These are phyloP conservation scores for Latrodectus geometricus DNA, from an alignment of 1,140 invertebrate species.

Conservation along the genomic window DNA sequence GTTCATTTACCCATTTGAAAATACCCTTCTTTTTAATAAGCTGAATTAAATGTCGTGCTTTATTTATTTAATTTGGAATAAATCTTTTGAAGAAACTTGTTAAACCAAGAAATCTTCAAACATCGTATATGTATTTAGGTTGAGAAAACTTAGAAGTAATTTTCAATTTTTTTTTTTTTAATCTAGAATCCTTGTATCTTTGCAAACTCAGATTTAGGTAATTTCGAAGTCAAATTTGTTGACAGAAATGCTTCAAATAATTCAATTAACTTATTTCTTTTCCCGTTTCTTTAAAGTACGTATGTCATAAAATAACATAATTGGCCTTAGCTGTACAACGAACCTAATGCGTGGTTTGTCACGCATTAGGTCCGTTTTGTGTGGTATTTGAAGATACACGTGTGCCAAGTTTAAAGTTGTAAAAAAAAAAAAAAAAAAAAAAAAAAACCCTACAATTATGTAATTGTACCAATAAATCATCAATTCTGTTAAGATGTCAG, in stretches of 20 bases:
- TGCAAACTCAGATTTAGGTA: constrained; percentile 56
- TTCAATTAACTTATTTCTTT: constrained; percentile 39
- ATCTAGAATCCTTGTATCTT: too few relatives aligned
- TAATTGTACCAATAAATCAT: not conserved
- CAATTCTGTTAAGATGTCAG: not conserved
- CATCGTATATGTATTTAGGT: constrained; percentile 33
- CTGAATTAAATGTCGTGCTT: constrained; percentile 65
- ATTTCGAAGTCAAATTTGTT: constrained; percentile 50
- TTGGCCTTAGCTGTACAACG: not conserved
- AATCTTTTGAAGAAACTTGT: constrained; percentile 60
- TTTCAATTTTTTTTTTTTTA: constrained; percentile 52
- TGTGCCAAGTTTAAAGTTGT: not conserved
- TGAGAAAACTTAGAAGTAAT: constrained; percentile 44
- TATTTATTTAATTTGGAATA: constrained; percentile 51
- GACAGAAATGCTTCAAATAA: constrained; percentile 63
- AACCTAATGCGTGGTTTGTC: not conserved
- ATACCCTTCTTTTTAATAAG: constrained; percentile 63
- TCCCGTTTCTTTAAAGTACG: not conserved
- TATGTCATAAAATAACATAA: not conserved
- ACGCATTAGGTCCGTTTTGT: too few relatives aligned
- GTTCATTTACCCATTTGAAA: constrained; percentile 54
- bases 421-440: too few relatives aligned
- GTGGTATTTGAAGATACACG: not conserved
- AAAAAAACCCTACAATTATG: not conserved
- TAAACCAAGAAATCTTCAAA: constrained; percentile 61